Conservation (phyloP, 2,888 invertebrate species). For the Litoditis marina region DNA sequence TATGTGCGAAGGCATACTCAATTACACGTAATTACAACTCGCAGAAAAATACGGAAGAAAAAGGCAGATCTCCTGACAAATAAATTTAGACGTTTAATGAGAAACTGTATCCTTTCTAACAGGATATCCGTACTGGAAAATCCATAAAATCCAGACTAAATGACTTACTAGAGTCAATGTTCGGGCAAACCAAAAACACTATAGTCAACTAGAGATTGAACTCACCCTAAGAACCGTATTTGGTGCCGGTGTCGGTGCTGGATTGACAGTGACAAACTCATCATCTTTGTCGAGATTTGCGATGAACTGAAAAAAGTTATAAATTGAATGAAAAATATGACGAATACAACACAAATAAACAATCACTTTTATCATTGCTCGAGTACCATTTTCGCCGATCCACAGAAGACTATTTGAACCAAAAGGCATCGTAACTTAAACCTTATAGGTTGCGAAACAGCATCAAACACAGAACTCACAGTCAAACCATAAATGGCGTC, state of each 20-base stretch:
- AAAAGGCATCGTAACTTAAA: no score
- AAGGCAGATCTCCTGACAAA: no score
- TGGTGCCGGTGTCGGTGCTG: conserved; percentile 1
- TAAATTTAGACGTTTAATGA: no score
- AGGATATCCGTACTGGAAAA: no score
- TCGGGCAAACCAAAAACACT: not conserved
- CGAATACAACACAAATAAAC: not conserved
- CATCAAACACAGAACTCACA: conserved; percentile 8
- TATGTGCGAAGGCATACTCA: no score
- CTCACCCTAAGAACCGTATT: conserved; percentile 1
- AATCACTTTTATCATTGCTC: not conserved
- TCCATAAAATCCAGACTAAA: no score
- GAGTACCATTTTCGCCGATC: no score
- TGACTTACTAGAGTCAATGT: not conserved
- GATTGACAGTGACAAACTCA: conserved; percentile 19
- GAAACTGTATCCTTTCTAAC: no score
- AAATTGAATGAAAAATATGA: not conserved
- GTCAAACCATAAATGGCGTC: conserved; percentile 27
- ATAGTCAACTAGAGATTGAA: not conserved
- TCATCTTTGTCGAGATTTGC: conserved; percentile 27
- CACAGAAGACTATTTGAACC: no score
- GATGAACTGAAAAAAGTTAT: conserved; percentile 24
- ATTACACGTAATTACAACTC: no score
- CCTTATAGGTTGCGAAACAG: no score
- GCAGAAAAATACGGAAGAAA: no score